Conservation (phyloP, 2,113 vertebrate genomes). For the Crocuta crocuta region DNA sequence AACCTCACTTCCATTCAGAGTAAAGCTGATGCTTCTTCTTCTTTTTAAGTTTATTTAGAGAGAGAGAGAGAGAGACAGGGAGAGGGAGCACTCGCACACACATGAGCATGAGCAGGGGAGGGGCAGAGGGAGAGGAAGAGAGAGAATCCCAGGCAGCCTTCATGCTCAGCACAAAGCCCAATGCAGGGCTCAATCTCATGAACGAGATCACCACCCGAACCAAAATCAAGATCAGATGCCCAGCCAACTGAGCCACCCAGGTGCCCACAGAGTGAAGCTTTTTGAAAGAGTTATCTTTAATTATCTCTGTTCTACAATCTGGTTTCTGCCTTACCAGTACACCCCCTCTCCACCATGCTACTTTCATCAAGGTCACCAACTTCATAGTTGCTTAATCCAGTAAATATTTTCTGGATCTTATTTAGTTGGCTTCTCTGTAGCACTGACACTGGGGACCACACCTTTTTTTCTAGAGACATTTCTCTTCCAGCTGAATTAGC, state of each 20-base stretch:
- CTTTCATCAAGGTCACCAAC: not conserved
- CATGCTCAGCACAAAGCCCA: too few relatives aligned
- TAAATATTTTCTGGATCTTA: not conserved
- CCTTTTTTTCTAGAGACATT: not conserved
- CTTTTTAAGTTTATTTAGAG: too few relatives aligned
- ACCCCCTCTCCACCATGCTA: not conserved
- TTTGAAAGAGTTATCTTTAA: not conserved
- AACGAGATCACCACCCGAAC: too few relatives aligned
- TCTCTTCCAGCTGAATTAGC: not conserved
- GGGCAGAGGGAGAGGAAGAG: too few relatives aligned
- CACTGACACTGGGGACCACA: not conserved
- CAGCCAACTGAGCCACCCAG: too few relatives aligned
- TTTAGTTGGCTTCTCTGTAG: not conserved
- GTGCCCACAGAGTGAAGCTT: not conserved
- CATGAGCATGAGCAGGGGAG: too few relatives aligned
- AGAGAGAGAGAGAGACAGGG: too few relatives aligned
- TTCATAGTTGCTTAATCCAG: not conserved
- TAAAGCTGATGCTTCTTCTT: not conserved
- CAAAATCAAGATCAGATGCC: too few relatives aligned
- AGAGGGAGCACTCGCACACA: too few relatives aligned
- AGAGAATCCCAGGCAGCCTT: too few relatives aligned
- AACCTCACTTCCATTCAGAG: constrained; percentile 23
- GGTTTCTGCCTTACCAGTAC: not conserved
- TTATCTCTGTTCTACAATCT: not conserved
- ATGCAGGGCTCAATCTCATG: too few relatives aligned